These are phyloP conservation scores for Hormiphora californensis DNA, from an alignment of 37 sponge, comb jelly and placozoan genomes.

Conservation along the genomic window DNA sequence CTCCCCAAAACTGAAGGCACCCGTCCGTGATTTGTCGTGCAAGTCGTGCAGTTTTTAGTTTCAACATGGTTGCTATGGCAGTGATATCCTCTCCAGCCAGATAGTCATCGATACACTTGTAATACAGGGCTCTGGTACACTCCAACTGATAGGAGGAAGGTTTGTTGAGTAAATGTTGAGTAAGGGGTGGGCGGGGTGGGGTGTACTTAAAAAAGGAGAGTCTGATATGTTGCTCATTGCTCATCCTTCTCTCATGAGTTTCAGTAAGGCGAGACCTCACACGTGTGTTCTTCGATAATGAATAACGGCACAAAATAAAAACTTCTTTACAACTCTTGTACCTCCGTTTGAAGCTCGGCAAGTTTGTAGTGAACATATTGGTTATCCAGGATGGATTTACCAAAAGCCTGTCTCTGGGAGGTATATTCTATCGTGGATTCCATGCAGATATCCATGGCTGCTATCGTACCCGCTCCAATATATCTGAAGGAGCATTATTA, in stretches of 20 bases:
- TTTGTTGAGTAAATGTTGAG: too few species aligned
- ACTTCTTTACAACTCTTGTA: conserved; percentile 58
- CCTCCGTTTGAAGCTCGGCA: conserved; percentile 85
- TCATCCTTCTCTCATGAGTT: too few species aligned
- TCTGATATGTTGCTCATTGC: too few species aligned
- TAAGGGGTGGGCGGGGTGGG: too few species aligned
- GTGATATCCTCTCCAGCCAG: conserved; percentile 64
- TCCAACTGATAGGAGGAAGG: conserved; percentile 17
- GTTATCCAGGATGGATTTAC: conserved; percentile 74
- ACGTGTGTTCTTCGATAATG: too few species aligned
- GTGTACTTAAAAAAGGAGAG: not conserved
- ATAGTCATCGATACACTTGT: not conserved
- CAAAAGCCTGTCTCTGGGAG: conserved; percentile 83
- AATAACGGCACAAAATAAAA: not conserved
- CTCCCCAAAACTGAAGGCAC: conserved; percentile 96
- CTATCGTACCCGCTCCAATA: conserved; percentile 15
- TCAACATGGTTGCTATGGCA: conserved; percentile 90
- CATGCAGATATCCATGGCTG: conserved; percentile 66
- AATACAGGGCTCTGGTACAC: conserved; percentile 1
- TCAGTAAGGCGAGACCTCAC: too few species aligned
- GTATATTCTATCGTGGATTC: conserved; percentile 71
- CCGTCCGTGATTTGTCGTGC: conserved; percentile 66
- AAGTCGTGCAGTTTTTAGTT: conserved; percentile 86
- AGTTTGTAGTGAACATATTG: conserved; percentile 85
- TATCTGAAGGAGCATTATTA: not conserved